Conservation (phyloP, 2,113 vertebrate genomes). For the Ochotona curzoniae region DNA sequence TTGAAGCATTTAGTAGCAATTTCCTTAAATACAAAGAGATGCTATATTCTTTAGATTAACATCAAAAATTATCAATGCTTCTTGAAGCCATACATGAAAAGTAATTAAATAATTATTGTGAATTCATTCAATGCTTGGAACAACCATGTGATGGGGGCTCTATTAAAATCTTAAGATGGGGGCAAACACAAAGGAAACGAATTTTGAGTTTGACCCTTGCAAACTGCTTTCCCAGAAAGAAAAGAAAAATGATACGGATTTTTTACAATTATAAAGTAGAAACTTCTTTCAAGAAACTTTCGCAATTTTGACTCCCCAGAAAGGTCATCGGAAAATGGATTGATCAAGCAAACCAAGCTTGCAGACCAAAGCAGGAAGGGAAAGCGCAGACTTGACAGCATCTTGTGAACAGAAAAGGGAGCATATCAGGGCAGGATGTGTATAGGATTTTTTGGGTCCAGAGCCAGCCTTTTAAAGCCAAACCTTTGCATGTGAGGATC, state of each 20-base stretch:
- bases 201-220: not conserved
- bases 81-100: not conserved
- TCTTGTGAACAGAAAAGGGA: not conserved
- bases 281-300: not conserved
- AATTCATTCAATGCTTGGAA: not conserved
- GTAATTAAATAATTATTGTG: not conserved
- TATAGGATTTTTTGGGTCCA: not conserved
- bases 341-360: slow-evolving; percentile 3
- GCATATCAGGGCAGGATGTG: not conserved
- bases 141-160: not conserved
- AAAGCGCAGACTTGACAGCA: not conserved
- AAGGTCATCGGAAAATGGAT: not conserved
- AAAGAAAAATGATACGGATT: not conserved
- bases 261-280: not conserved
- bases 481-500: not conserved
- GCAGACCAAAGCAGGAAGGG: not conserved
- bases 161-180: not conserved
- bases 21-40: not conserved
- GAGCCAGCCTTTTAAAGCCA: not conserved
- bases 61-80: not conserved
- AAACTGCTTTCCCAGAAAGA: slow-evolving; percentile 2
- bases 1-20: not conserved
- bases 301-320: not conserved
- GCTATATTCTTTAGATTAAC: not conserved
- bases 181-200: not conserved